phyloP scores from a whole-genome alignment of 92 coral and sea anemone species.

The Ricordea florida region DNA sequence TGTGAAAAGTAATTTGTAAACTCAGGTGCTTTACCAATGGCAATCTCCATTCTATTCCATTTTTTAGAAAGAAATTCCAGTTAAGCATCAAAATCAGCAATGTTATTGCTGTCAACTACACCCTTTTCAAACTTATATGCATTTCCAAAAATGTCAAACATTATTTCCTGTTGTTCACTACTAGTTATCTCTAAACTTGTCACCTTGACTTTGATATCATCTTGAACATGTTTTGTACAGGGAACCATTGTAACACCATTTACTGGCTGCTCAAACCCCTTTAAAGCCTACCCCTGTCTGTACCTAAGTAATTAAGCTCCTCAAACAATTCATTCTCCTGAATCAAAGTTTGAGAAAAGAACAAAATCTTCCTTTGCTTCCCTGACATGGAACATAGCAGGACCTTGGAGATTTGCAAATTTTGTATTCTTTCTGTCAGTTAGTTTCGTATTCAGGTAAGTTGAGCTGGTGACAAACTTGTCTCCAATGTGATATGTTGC shows the following conservation, averaged over 20 bases:
- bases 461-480: constrained; percentile 28
- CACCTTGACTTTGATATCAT: neutral
- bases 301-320: constrained; percentile 1
- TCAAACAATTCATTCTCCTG: constrained; percentile 10
- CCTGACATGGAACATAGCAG: constrained; percentile 40
- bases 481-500: constrained; percentile 30
- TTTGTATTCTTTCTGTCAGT: constrained; percentile 15
- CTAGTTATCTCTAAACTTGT: neutral
- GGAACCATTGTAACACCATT: constrained; percentile 16
- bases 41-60: neutral
- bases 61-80: neutral
- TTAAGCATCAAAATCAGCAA: constrained; percentile 4
- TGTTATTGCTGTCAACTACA: constrained; percentile 7
- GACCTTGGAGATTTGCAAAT: constrained; percentile 32
- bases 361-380: constrained; percentile 1
- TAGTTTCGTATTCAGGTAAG: constrained; percentile 8
- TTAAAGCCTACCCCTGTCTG: constrained; percentile 21
- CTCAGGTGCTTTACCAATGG: neutral
- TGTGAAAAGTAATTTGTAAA: constrained; percentile 20
- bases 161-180: neutral
- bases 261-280: constrained; percentile 28
- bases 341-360: constrained; percentile 24
- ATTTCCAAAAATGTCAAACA: constrained; percentile 13
- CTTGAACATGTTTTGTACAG: constrained; percentile 16
- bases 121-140: neutral